phyloP scores from a whole-genome alignment of 2,797 vertebrate genomes.

The Hippopotamyrus pictus region DNA sequence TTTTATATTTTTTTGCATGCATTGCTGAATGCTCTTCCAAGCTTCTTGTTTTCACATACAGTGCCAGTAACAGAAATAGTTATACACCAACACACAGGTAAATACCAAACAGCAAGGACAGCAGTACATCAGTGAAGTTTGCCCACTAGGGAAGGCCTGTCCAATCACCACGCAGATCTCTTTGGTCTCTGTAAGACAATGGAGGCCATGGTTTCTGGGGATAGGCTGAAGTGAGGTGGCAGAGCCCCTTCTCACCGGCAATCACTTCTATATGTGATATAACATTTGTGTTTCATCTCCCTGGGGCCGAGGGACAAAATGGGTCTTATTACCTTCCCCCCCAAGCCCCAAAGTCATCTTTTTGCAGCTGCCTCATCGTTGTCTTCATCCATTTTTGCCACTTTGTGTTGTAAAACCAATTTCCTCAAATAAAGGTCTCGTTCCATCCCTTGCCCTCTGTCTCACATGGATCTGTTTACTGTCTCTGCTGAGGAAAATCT shows the following conservation, averaged over 20 bases:
- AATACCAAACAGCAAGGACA: neutral
- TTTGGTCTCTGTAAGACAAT: neutral
- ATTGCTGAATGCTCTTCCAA: neutral
- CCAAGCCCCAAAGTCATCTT: neutral
- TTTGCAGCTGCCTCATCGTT: neutral
- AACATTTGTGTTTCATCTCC: neutral
- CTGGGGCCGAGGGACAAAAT: neutral
- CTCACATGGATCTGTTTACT: neutral
- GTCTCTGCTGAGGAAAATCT: neutral
- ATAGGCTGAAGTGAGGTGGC: neutral
- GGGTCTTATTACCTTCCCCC: neutral
- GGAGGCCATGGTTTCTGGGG: neutral
- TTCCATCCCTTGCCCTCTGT: neutral
- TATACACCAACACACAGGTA: neutral
- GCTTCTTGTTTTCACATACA: neutral
- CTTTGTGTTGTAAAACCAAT: constrained; percentile 1
- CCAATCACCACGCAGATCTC: neutral
- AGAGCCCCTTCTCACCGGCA: neutral
- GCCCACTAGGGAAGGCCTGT: neutral
- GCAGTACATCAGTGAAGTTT: neutral
- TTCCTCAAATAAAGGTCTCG: neutral
- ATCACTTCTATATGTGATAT: neutral
- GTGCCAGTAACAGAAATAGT: neutral
- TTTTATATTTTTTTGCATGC: neutral
- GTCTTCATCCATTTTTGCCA: neutral